These are phyloP conservation scores for Coecobrya sp. DNA, from an alignment of 2,888 invertebrate genomes.

Conservation along the genomic window DNA sequence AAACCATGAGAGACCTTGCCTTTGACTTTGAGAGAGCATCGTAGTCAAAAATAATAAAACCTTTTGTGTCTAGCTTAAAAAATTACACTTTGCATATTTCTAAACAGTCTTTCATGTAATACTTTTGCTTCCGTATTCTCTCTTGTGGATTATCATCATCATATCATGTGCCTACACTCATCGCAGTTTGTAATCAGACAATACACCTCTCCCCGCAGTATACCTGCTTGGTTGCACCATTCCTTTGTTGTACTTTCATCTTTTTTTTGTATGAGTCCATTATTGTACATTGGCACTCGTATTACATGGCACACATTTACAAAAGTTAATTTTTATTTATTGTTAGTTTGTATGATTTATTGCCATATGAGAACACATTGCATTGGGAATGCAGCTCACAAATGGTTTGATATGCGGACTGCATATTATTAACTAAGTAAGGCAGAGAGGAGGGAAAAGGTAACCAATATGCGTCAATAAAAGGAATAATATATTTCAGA, in stretches of 20 bases:
- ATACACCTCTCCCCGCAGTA: background rate
- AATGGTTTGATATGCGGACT: too few species aligned
- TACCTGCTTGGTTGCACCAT: background rate
- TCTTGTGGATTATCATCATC: background rate
- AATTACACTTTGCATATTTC: constrained; percentile 71
- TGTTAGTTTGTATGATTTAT: constrained; percentile 48
- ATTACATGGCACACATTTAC: background rate
- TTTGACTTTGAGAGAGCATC: constrained; percentile 83
- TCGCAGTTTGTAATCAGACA: background rate
- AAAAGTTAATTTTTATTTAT: constrained; percentile 28
- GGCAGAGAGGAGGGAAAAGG: background rate
- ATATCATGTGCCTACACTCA: constrained; percentile 17
- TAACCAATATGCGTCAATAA: constrained; percentile 34
- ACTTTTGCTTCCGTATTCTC: constrained; percentile 57
- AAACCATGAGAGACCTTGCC: constrained; percentile 84
- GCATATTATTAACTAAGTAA: background rate
- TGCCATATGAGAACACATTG: constrained; percentile 11
- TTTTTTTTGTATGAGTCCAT: constrained; percentile 12
- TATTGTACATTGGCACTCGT: background rate
- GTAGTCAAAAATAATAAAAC: constrained; percentile 74
- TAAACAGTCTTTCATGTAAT: constrained; percentile 51
- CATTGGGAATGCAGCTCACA: constrained; percentile 15
- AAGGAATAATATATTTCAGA: constrained; percentile 42
- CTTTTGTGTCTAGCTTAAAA: constrained; percentile 71
- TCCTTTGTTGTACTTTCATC: constrained; percentile 44